A percentile compares a stretch with the other conserved stretches of the same genome.
Conservation (phyloP, 2,888 invertebrate species). For the Eretmocerus hayati region DNA sequence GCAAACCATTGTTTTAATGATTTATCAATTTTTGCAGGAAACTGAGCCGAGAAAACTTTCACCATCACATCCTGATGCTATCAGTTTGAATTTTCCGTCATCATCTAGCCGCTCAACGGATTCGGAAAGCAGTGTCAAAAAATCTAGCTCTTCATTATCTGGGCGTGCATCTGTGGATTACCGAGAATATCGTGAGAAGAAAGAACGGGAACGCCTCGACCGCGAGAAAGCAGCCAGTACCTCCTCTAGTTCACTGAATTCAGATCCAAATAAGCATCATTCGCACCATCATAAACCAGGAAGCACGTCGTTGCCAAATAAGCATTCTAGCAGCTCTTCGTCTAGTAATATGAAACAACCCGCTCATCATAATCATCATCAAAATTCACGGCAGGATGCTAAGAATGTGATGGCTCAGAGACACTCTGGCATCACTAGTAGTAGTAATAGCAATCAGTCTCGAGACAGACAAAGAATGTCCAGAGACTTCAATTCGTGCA, state of each 20-base stretch:
- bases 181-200: constrained; percentile 55
- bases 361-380: constrained; percentile 39
- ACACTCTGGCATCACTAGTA: constrained; percentile 14
- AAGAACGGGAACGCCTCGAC: constrained; percentile 56
- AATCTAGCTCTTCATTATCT: constrained; percentile 33
- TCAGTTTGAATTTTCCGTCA: constrained; percentile 28
- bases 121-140: constrained; percentile 31
- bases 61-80: constrained; percentile 28
- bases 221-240: constrained; percentile 44
- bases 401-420: constrained; percentile 23
- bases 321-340: constrained; percentile 35
- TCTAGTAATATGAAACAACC: constrained; percentile 29
- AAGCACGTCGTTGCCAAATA: constrained; percentile 30
- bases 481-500: constrained; percentile 29
- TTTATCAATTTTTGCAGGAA: constrained; percentile 29
- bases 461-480: constrained; percentile 30
- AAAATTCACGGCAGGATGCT: constrained; percentile 32
- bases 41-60: constrained; percentile 40
- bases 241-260: constrained; percentile 3
- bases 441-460: constrained; percentile 16
- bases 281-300: constrained; percentile 37
- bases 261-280: constrained; percentile 34
- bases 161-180: constrained; percentile 50
- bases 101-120: constrained; percentile 21
- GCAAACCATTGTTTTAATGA: too few species aligned